Conservation (phyloP, 2,797 vertebrate species). For the Babyrousa celebensis region DNA sequence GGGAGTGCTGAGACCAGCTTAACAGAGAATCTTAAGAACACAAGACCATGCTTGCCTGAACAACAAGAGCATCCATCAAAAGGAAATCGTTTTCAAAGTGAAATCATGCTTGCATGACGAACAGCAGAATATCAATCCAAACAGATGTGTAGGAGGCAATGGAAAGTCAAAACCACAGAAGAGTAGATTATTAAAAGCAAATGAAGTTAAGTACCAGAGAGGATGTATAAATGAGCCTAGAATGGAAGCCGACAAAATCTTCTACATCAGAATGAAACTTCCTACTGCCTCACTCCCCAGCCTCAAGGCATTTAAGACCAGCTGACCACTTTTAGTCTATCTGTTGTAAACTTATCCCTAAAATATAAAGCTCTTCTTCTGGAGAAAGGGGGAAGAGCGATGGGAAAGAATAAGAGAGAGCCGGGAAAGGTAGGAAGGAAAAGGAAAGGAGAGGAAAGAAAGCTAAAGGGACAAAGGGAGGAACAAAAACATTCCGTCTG, state of each 20-base stretch:
- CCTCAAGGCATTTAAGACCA: background rate
- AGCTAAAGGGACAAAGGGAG: background rate
- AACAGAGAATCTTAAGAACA: conserved; percentile 74
- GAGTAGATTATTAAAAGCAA: conserved; percentile 75
- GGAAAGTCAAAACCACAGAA: conserved; percentile 73
- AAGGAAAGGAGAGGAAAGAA: background rate
- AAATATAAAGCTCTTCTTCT: conserved; percentile 44
- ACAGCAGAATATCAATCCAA: conserved; percentile 82
- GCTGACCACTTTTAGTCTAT: background rate
- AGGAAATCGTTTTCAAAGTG: conserved; percentile 83
- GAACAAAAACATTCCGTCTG: background rate
- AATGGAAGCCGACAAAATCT: conserved; percentile 46
- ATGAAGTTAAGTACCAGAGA: conserved; percentile 69
- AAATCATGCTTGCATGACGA: conserved; percentile 81
- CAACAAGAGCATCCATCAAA: conserved; percentile 74
- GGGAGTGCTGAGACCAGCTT: conserved; percentile 66
- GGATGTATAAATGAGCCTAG: conserved; percentile 35
- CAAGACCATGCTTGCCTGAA: conserved; percentile 72
- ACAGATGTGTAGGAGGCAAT: conserved; percentile 80
- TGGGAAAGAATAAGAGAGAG: background rate
- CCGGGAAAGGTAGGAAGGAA: background rate
- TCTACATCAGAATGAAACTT: background rate
- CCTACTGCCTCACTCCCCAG: background rate
- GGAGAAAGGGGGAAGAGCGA: background rate
- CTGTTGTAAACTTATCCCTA: background rate